Percentiles rank a stretch among this genome's conserved stretches.
phyloP scores from a whole-genome alignment of 2,888 invertebrate genomes.

The Unio pictorum region DNA sequence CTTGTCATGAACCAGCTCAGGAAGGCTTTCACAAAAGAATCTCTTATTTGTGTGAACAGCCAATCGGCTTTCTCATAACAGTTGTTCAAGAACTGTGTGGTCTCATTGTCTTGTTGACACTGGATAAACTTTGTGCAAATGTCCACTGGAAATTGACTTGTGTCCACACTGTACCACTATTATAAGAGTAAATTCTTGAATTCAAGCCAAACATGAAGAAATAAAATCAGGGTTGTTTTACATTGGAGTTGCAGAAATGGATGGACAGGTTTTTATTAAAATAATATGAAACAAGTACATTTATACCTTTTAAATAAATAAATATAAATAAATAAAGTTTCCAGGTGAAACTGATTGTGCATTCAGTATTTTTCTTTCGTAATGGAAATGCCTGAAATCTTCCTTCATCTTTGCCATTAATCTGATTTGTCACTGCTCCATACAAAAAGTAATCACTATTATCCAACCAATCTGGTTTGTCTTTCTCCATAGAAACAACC shows the following conservation, averaged over 20 bases:
- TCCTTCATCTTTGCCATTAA: no score
- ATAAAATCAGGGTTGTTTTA: neutral
- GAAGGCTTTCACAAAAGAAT: slow-evolving; percentile 87
- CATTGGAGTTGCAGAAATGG: neutral
- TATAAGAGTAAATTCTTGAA: slow-evolving; percentile 9
- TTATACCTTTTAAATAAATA: no score
- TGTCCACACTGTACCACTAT: slow-evolving; percentile 67
- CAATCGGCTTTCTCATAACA: slow-evolving; percentile 87
- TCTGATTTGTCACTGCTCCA: no score
- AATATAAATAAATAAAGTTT: no score
- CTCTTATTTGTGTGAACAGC: slow-evolving; percentile 91
- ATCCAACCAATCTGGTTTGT: no score
- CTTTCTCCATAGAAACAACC: no score
- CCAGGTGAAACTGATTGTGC: no score
- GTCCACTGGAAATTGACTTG: slow-evolving; percentile 44
- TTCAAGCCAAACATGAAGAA: neutral
- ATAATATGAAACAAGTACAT: no score
- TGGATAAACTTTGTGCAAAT: slow-evolving; percentile 58
- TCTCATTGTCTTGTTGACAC: slow-evolving; percentile 79
- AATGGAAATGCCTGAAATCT: no score
- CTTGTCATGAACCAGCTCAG: slow-evolving; percentile 92
- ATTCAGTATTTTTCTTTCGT: no score
- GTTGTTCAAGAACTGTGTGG: slow-evolving; percentile 81
- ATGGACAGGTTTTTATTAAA: no score
- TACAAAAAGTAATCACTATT: no score